phyloP scores from a whole-genome alignment of 2,113 vertebrate genomes.

The Chaetodon auriga region DNA sequence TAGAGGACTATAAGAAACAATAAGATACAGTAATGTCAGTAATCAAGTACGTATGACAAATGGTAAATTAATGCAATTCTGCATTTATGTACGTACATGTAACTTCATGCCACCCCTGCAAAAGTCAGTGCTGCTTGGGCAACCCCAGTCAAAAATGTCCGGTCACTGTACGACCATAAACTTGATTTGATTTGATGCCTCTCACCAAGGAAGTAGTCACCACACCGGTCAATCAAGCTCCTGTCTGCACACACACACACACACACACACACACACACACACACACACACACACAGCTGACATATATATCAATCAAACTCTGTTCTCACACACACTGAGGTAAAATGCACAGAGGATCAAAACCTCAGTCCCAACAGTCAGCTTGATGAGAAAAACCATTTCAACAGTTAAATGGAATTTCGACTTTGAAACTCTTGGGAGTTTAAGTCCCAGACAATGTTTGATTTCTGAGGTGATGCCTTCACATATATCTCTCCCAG shows the following conservation, averaged over 20 bases:
- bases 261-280: slow-evolving; percentile 1
- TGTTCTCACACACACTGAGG: neutral
- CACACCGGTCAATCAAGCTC: neutral
- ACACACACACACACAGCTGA: neutral
- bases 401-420: neutral
- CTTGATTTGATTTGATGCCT: neutral
- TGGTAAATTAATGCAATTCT: too few relatives aligned
- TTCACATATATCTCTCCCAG: neutral
- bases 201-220: neutral
- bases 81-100: too few relatives aligned
- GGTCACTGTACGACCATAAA: too few relatives aligned
- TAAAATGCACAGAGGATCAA: slow-evolving; percentile 1
- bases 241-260: neutral
- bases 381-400: slow-evolving; percentile 9
- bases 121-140: too few relatives aligned
- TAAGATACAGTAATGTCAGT: too few relatives aligned
- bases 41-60: too few relatives aligned
- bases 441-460: neutral
- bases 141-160: too few relatives aligned
- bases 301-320: neutral
- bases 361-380: neutral
- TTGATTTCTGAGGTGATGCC: neutral
- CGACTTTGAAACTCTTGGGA: neutral
- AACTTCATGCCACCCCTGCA: too few relatives aligned
- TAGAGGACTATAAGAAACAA: too few relatives aligned